These are phyloP conservation scores for Dendroctonus ponderosae DNA, from an alignment of 1,140 invertebrate genomes.

Conservation along the genomic window DNA sequence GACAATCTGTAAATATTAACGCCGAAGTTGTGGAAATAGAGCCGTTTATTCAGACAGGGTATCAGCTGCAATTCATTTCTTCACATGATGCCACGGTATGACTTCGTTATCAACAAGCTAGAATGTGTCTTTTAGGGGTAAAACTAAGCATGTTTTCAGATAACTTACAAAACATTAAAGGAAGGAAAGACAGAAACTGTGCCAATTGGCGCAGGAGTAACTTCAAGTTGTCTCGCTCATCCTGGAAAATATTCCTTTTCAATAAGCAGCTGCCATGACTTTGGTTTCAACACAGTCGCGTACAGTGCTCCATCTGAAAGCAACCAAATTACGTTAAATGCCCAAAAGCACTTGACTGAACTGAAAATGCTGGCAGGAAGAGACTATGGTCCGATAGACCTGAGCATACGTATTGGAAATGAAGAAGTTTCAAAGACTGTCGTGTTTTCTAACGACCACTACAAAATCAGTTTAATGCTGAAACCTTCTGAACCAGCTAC, in stretches of 20 bases:
- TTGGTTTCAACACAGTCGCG: conserved; percentile 56
- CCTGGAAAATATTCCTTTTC: conserved; percentile 72
- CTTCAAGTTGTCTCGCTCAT: conserved; percentile 61
- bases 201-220: conserved; percentile 36
- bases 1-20: conserved; percentile 64
- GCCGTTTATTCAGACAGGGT: conserved; percentile 74
- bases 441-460: conserved; percentile 37
- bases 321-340: conserved; percentile 46
- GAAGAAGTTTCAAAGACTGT: conserved; percentile 38
- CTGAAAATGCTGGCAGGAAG: conserved; percentile 42
- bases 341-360: conserved; percentile 48
- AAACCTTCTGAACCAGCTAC: conserved; percentile 57
- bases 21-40: conserved; percentile 65
- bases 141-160: conserved; percentile 7
- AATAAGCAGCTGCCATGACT: conserved; percentile 81
- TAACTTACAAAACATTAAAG: conserved; percentile 30
- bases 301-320: conserved; percentile 51
- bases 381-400: conserved; percentile 45
- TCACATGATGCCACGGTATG: conserved; percentile 68
- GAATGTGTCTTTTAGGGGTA: neutral
- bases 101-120: neutral
- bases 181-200: conserved; percentile 35
- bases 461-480: conserved; percentile 41
- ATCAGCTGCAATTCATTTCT: conserved; percentile 64
- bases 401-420: conserved; percentile 43